Evolutionary conservation across 2,888 invertebrate genomes (phyloP).

Genomic region (Melieria picta): DNA sequence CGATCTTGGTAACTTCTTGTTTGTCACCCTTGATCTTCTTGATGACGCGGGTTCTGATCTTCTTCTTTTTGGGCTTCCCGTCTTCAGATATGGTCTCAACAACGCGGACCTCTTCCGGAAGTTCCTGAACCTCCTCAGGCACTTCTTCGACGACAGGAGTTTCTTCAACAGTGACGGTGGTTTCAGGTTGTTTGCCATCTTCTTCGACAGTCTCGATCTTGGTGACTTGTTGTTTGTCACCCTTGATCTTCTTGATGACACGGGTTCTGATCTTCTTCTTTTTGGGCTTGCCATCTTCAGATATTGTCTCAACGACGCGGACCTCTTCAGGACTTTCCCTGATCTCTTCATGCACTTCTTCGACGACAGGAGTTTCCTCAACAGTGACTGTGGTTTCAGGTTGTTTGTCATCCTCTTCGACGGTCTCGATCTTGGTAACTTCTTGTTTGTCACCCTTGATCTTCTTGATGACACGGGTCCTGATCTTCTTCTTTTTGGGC

Average conservation of each 20-base stretch:
- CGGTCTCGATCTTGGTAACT: constrained; percentile 42
- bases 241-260: constrained; percentile 42
- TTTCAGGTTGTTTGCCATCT: constrained; percentile 39
- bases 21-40: constrained; percentile 44
- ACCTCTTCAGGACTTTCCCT: constrained; percentile 41
- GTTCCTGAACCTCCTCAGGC: constrained; percentile 35
- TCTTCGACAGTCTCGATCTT: constrained; percentile 44
- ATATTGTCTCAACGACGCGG: constrained; percentile 35
- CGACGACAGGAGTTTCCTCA: constrained; percentile 29
- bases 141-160: constrained; percentile 34
- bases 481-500: constrained; percentile 40
- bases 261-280: constrained; percentile 43
- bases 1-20: constrained; percentile 43
- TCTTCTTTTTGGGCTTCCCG: constrained; percentile 40
- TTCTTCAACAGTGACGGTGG: constrained; percentile 40
- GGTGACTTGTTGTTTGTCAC: constrained; percentile 41
- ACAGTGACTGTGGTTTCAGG: constrained; percentile 40
- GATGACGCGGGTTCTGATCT: constrained; percentile 42
- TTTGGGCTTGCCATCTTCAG: constrained; percentile 40
- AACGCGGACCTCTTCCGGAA: constrained; percentile 41
- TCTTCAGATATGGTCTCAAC: constrained; percentile 39
- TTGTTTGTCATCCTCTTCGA: constrained; percentile 40
- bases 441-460: constrained; percentile 41
- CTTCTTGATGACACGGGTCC: constrained; percentile 41
- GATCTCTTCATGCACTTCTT: constrained; percentile 34